Evolutionary conservation across 1,140 invertebrate species (phyloP).

Genomic region (Drosophila saltans): DNA sequence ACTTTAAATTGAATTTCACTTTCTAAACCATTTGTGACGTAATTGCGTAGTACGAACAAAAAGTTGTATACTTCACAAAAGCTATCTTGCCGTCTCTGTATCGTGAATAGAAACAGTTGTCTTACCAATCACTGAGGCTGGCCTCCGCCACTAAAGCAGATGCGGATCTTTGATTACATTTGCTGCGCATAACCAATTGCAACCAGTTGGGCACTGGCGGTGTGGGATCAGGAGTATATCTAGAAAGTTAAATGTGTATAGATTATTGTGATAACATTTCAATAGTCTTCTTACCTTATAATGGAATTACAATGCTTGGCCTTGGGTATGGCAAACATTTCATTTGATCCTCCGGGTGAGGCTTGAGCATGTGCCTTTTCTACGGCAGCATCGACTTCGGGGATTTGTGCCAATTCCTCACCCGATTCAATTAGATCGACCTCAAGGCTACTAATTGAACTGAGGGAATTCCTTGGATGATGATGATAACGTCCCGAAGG

Average conservation of each 20-base stretch:
- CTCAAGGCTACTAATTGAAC: conserved; percentile 71
- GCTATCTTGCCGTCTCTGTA: too few species aligned
- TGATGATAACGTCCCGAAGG: conserved; percentile 35
- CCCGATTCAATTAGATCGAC: conserved; percentile 59
- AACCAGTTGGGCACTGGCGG: conserved; percentile 81
- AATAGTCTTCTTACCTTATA: conserved; percentile 61
- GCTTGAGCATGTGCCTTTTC: conserved; percentile 64
- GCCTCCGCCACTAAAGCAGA: conserved; percentile 13
- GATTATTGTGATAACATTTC: neutral
- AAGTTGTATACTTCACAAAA: too few species aligned
- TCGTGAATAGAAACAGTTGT: conserved; percentile 26
- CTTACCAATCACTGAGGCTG: conserved; percentile 63
- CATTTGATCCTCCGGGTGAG: conserved; percentile 21
- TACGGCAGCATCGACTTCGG: conserved; percentile 63
- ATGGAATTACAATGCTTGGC: conserved; percentile 71
- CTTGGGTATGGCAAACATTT: conserved; percentile 72
- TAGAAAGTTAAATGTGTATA: conserved; percentile 15
- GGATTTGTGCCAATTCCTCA: conserved; percentile 56
- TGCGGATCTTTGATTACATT: conserved; percentile 65
- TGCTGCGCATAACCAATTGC: conserved; percentile 82
- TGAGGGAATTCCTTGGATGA: conserved; percentile 55
- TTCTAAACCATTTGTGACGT: too few species aligned
- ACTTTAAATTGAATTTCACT: too few species aligned
- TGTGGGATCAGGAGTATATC: conserved; percentile 76
- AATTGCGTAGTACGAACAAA: too few species aligned